Conservation (phyloP, 1,140 invertebrate species). For the Atta colombica region DNA sequence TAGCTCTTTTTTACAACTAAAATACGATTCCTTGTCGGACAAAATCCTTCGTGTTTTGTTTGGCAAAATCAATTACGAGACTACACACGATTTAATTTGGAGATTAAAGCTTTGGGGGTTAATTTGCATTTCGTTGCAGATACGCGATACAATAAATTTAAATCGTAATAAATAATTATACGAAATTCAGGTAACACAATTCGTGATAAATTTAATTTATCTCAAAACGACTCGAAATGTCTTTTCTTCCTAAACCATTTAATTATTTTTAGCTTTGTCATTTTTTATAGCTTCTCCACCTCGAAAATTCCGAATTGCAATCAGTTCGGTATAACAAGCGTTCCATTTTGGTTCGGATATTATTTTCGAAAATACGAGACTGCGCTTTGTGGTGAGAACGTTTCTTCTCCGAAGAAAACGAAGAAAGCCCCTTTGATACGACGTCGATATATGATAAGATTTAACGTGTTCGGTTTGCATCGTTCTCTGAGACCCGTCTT, state of each 20-base stretch:
- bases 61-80: conserved; percentile 20
- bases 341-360: neutral
- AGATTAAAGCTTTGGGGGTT: conserved; percentile 2
- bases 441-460: conserved; percentile 47
- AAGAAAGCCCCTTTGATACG: neutral
- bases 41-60: neutral
- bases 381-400: neutral
- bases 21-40: neutral
- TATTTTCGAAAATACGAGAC: conserved; percentile 25
- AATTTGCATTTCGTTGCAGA: conserved; percentile 31
- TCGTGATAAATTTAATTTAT: conserved; percentile 6
- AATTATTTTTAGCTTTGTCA: neutral
- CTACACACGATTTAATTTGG: conserved; percentile 16
- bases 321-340: neutral
- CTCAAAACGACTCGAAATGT: neutral
- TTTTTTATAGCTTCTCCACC: neutral
- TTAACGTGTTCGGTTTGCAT: conserved; percentile 18
- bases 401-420: neutral
- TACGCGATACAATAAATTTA: neutral
- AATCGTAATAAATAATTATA: conserved; percentile 10
- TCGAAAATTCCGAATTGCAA: neutral
- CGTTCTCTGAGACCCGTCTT: conserved; percentile 21
- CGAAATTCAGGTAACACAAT: neutral
- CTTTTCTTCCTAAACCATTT: neutral
- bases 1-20: neutral